Conservation (phyloP, 64 coral and sea anemone genomes). For the Dendrophyllia cribrosa region DNA sequence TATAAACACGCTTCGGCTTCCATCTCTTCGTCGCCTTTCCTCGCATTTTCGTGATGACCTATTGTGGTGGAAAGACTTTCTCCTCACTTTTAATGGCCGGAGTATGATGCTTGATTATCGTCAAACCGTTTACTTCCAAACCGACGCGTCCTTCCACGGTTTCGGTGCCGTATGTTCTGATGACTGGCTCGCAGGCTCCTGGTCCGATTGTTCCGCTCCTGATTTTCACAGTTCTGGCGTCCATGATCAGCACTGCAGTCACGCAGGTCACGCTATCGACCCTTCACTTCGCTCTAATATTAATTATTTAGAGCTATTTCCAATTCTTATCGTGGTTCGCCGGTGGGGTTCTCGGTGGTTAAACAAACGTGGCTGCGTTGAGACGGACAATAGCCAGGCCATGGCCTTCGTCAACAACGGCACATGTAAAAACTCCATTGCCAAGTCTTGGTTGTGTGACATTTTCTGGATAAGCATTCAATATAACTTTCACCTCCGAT, state of each 20-base stretch:
- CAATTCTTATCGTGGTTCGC: too few species aligned
- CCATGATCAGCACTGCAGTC: not conserved
- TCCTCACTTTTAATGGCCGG: constrained; percentile 13
- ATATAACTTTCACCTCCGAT: not conserved
- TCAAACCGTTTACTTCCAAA: not conserved
- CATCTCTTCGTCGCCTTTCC: constrained; percentile 4
- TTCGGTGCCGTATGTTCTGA: constrained; percentile 8
- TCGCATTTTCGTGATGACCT: not conserved
- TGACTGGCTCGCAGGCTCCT: constrained; percentile 1
- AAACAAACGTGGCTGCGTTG: not conserved
- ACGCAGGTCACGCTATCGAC: not conserved
- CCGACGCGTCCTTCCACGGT: constrained; percentile 10
- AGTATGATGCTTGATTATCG: constrained; percentile 32
- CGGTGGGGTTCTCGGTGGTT: not conserved
- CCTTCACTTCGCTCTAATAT: constrained; percentile 16
- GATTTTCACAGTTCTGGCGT: not conserved
- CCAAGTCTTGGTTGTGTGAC: constrained; percentile 7
- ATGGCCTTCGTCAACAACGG: constrained; percentile 3
- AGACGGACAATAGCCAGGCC: constrained; percentile 17
- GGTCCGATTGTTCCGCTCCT: not conserved
- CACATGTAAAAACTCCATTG: not conserved
- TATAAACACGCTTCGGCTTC: not conserved
- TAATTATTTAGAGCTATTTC: not conserved
- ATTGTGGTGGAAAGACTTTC: constrained; percentile 12
- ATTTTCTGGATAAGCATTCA: constrained; percentile 9